A percentile compares a stretch with the other conserved stretches of the same genome.
phyloP scores from a whole-genome alignment of 2,797 vertebrate species.

The Naso thynnoides region DNA sequence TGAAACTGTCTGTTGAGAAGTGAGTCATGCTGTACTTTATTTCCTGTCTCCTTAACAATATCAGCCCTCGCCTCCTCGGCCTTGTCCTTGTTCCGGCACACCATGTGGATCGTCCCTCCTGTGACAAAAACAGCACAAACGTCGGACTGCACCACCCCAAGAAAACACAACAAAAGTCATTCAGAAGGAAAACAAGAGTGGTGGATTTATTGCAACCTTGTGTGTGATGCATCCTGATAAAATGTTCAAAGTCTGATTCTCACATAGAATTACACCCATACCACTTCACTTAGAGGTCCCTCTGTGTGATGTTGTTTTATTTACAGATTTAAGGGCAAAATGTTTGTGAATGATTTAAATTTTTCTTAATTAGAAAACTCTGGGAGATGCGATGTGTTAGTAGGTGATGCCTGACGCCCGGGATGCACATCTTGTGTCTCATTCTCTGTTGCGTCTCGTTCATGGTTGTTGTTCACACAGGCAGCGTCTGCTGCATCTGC shows the following conservation, averaged over 20 bases:
- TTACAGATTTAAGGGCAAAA: background rate
- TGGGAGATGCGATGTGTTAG: background rate
- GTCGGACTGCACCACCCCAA: background rate
- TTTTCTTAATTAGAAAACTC: too few species aligned
- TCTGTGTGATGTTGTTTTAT: background rate
- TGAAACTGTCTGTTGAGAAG: background rate
- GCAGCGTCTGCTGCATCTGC: too few species aligned
- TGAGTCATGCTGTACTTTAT: conserved; percentile 78
- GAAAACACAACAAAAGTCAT: background rate
- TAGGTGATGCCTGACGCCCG: background rate
- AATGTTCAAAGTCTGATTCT: background rate
- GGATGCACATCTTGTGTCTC: too few species aligned
- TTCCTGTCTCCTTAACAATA: conserved; percentile 86
- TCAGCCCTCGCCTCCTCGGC: conserved; percentile 86
- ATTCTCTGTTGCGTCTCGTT: too few species aligned
- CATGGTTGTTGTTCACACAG: too few species aligned
- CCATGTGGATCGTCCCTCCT: conserved; percentile 88
- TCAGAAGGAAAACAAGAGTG: background rate
- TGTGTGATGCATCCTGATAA: background rate
- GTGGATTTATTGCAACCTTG: background rate
- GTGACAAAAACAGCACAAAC: conserved; percentile 8
- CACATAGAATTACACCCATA: background rate
- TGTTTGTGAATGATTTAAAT: background rate
- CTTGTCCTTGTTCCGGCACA: conserved; percentile 88
- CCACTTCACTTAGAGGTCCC: background rate